Base-by-base conservation (phyloP, 35 echinoderm and acorn worm species). In the Apostichopus japonicus region DNA sequence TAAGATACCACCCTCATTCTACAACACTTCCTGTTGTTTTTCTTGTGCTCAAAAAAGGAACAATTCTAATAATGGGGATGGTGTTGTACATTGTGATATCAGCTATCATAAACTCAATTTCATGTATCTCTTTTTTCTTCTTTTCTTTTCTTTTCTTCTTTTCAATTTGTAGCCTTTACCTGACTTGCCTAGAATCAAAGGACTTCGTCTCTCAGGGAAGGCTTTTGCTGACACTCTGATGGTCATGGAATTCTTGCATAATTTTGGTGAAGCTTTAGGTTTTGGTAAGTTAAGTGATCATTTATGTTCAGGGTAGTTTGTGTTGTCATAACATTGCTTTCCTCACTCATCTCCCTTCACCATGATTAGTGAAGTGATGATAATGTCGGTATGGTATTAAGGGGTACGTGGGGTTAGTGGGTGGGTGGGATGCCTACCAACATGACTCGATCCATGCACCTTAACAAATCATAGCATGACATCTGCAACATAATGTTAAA, bases 201-300 rank as follows among this genome's bases (percentile, higher is more conserved):
- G 95, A 72, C 54, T 98, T 8, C 93, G 90, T 17, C 76, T 98
- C 61, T 77, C 91, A 73, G 94, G 94, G 25, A 77, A 93, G 33
- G 92, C 97, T 13, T 96, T 94, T 78, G 94, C 97, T 56, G 94
- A 98, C 77, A 90, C 92, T 76, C 91, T 98, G 11, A 98, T 98
- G 97, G 93, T 96, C 8, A 25, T 98, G n/a, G 97, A 98, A 84
- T 98, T 98, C 73, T 87, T 98, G 27, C 97, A 98, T 84, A 98
- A 94, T 24, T 98, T 98, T 88, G 94, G 94, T 54, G 97, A 98
- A 88, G 77, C 97, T 27, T 77, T 98, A 8, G 94, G 94, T 19
- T 89, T 99, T 63, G 97, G 97, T 99, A 78, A 94, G 97, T 79
- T 51, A 54, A 10, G 10, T 44, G 33, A 44, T 3, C 33, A 44